phyloP scores from a whole-genome alignment of 1,140 invertebrate species.

The Hylaeus volcanicus region DNA sequence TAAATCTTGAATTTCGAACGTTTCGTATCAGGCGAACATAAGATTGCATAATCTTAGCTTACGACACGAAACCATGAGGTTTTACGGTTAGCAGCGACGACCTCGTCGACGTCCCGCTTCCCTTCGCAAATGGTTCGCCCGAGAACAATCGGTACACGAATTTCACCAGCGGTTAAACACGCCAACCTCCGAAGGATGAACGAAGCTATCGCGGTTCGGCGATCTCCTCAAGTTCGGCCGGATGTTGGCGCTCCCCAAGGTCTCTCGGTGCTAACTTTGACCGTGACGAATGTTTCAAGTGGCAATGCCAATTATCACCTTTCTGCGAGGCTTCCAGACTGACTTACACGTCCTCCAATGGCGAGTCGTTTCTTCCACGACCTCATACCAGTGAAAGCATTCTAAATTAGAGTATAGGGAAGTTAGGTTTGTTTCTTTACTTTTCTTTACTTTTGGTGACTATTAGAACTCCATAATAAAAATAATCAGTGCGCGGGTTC shows the following conservation, averaged over 20 bases:
- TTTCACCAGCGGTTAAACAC: slow-evolving; percentile 8
- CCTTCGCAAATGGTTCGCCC: not conserved
- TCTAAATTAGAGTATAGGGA: too few species aligned
- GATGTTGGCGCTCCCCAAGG: slow-evolving; percentile 28
- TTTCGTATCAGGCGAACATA: not conserved
- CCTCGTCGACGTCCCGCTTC: slow-evolving; percentile 25
- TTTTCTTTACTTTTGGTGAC: too few species aligned
- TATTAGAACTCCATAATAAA: too few species aligned
- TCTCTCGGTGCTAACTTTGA: slow-evolving; percentile 34
- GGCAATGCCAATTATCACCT: slow-evolving; percentile 35
- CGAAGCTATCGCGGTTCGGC: slow-evolving; percentile 24
- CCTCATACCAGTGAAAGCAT: not conserved
- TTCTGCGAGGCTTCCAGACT: slow-evolving; percentile 10
- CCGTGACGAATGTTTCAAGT: slow-evolving; percentile 26
- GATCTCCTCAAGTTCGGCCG: slow-evolving; percentile 36
- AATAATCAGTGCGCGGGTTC: not conserved
- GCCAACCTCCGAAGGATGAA: slow-evolving; percentile 5
- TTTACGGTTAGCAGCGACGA: not conserved
- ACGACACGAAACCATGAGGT: slow-evolving; percentile 4
- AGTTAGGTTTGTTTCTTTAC: too few species aligned
- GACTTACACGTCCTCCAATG: too few species aligned
- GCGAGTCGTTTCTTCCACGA: not conserved
- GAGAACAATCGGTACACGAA: slow-evolving; percentile 24
- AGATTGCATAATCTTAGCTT: not conserved
- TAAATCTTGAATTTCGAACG: too few species aligned